phyloP scores from a whole-genome alignment of 2,113 vertebrate genomes.

The Oncorhynchus nerka region DNA sequence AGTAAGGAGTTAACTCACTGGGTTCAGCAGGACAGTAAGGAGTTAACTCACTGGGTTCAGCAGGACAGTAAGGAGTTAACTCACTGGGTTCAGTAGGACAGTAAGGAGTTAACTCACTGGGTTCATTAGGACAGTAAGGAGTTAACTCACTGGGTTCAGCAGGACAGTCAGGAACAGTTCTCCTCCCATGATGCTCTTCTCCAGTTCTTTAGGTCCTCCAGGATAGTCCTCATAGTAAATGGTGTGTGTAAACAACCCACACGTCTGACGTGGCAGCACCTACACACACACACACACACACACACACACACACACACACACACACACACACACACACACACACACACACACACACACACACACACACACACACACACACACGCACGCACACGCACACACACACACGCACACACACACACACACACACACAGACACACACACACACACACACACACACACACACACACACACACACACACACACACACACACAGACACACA shows the following conservation, averaged over 20 bases:
- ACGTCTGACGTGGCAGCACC: constrained; percentile 97
- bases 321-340: neutral
- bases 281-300: constrained; percentile 59
- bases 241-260: constrained; percentile 96
- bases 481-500: too few species aligned
- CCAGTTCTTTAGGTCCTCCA: constrained; percentile 91
- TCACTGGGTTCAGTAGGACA: too few species aligned
- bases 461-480: too few species aligned
- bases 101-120: too few species aligned
- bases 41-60: too few species aligned
- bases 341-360: neutral
- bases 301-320: constrained; percentile 14
- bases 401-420: neutral
- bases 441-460: too few species aligned
- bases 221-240: constrained; percentile 99
- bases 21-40: too few species aligned
- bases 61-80: too few species aligned
- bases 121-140: too few species aligned
- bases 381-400: constrained; percentile 11
- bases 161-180: constrained; percentile 95
- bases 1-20: too few species aligned
- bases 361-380: neutral
- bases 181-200: constrained; percentile 94
- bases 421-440: neutral
- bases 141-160: constrained; percentile 83